Percentiles rank a stretch among this genome's conserved stretches.
Evolutionary conservation across 2,113 vertebrate genomes (phyloP).

Genomic region (Ahaetulla prasina): DNA sequence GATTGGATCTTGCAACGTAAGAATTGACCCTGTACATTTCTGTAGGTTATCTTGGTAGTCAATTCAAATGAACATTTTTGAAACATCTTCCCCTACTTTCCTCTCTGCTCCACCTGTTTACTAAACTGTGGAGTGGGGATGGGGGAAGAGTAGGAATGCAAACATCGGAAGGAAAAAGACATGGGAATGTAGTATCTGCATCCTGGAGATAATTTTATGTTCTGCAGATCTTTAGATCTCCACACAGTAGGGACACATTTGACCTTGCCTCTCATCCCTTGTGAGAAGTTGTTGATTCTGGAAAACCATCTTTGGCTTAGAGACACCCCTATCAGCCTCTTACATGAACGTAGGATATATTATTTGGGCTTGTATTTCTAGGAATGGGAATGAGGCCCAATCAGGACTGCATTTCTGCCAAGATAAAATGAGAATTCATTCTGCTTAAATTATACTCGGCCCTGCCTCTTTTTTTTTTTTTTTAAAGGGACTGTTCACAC

Average conservation of each 20-base stretch:
- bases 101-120: not conserved
- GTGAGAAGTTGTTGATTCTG: not conserved
- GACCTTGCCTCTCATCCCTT: not conserved
- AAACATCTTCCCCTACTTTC: not conserved
- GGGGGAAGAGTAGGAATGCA: not conserved
- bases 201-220: not conserved
- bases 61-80: not conserved
- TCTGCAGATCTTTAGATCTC: not conserved
- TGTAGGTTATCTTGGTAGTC: fast-evolving
- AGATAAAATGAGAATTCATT: not conserved
- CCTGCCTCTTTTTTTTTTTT: too few species aligned
- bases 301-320: not conserved
- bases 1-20: not conserved
- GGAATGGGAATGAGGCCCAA: not conserved
- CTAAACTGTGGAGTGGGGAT: not conserved
- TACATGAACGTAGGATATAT: not conserved
- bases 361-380: not conserved
- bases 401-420: not conserved
- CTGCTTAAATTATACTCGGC: not conserved
- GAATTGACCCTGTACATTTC: not conserved
- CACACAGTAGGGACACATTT: not conserved
- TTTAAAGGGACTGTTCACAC: not conserved
- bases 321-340: not conserved
- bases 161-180: not conserved
- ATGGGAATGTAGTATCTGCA: not conserved